Base-by-base conservation (phyloP, 2,888 invertebrate species). In the Tethea ocularis region DNA sequence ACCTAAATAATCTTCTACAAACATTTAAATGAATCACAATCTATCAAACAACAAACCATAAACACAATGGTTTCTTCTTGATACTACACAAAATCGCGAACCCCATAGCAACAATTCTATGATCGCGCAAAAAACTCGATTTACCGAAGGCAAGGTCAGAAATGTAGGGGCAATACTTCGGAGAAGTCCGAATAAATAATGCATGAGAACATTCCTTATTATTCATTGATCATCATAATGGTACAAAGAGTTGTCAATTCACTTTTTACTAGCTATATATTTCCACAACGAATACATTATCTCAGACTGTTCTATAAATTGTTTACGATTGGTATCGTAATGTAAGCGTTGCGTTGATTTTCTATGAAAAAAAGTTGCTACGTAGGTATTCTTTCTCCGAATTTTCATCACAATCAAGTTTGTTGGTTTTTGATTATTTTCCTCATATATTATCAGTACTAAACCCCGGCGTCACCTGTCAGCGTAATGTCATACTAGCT, bases 191-290 rank as follows among this genome's bases (percentile, higher is more conserved):
- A 20, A 20, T 46, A 46, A 46, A 46, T 46, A 46, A 46, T 46
- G 46, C 46, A 41, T 41, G 41, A 41, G 38, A 38, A 41, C 41
- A 46, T 46, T 46, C 15, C 46, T 52, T 52, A 51, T 23, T 51
- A 52, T 52, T 52, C 13, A 26, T 15, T 24, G 24, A 52, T 52
- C 26, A 52, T n/a, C 52, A 52, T 52, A 52, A 15, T 26, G 23
- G 26, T 53, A 53, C 17, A 26, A 17, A 29, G 26, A 53, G n/a
- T 29, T 53, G 52, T 53, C 52, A 53, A 53, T 53, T 29, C 52
- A 53, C 52, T 29, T 26, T 36, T 52, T 52, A 52, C 24, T 24
- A 52, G 3, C 17, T 52, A 52, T 52, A 52, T 52, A 52, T 52
- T 52, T 26, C 22, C 15, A 52, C 17, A 24, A 52, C n/a, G 52